Evolutionary conservation across 1,140 invertebrate genomes (phyloP), one percentile per base, ranked within the genome.

Genomic region (Drosophila novamexicana): DNA sequence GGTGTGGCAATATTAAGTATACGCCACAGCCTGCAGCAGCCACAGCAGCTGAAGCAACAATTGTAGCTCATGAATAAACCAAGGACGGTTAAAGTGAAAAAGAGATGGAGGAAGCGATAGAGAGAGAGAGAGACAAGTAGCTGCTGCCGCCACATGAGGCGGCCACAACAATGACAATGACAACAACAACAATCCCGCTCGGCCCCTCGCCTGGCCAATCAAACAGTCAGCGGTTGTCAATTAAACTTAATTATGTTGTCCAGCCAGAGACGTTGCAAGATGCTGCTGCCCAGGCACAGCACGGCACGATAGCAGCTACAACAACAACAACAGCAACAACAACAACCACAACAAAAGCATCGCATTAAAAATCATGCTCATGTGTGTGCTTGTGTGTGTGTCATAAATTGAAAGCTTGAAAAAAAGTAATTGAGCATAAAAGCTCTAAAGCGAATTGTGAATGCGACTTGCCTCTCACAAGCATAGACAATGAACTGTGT

Each of bases 211-310:
- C 47, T 10, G 66, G 66, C 73, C 76, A 79, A 79, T 79, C 67
- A 79, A 75, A 79, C 62, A 76, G 77, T 77, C 77, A 77, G 77
- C 74, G 63, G 54, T 73, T 77, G 77, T 77, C 77, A 79, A 77
- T 79, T 77, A 77, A 73, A 77, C 74, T 79, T 79, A 73, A 77
- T 79, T 79, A 79, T 77, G 68, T 71, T 79, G 67, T 64, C 49
- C 73, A 79, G 40, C 39, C 63, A 37, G 58, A 53, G 58, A 70
- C 16, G 53, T 22, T 63, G 75, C 52, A 69, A 74, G 64, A 63
- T 62, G 71, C 52, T 63, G n/a, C 44, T 50, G 42, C 29, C 32
- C 50, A 36, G 50, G 50, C 50, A 14, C 32, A 53, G 5, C 50
- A 16, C 14, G 16, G 44, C 8, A 45, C 44, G 36, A 45, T 44